Base-by-base conservation (phyloP, 2,888 invertebrate genomes). In the Eledone cirrhosa region DNA sequence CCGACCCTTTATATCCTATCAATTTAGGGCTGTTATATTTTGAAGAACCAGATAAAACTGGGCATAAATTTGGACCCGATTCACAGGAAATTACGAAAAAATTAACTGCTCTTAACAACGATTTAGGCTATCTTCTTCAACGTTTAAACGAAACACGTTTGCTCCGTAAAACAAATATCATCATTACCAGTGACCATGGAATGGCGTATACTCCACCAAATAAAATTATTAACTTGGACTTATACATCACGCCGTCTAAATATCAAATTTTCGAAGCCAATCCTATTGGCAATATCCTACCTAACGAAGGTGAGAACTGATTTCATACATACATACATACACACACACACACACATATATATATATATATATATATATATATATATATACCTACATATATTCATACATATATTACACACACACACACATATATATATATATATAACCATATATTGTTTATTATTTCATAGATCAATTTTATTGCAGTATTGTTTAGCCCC, bases 151-250 rank as follows among this genome's bases (percentile, higher is more conserved):
- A 90, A 27, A 85, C 92, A 80, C 90, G 92, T 31, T 88, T 94
- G 77, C 86, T 89, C 8, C 90, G 92, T 47, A 91, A 92, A 82
- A 92, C 93, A 0, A 94, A 94, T 87, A 91, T 95, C 0, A 92
- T 95, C 79, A 92, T 95, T 81, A 89, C 94, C 69, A 94, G 94
- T 90, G 95, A 95, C 89, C 95, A 95, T 90, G 95, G 95, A 24
- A 94, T 94, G 93, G 88, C 92, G 2, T 90, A 91, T 41, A 93
- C 94, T 69, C 85, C 84, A 74, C 74, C 67, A 78, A 83, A 85
- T 65, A 78, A 84, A 80, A 69, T 82, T 22, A 86, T 89, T 41
- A 80, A 87, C 74, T 79, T 89, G 27, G 84, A 87, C 81, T 65
- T 85, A 4, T 85, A 86, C 78, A 82, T 88, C 33, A 76, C 83